Percentiles rank a stretch among this genome's conserved stretches.
phyloP scores from a whole-genome alignment of 2,113 vertebrate genomes.

The Pomatostomus ruficeps region DNA sequence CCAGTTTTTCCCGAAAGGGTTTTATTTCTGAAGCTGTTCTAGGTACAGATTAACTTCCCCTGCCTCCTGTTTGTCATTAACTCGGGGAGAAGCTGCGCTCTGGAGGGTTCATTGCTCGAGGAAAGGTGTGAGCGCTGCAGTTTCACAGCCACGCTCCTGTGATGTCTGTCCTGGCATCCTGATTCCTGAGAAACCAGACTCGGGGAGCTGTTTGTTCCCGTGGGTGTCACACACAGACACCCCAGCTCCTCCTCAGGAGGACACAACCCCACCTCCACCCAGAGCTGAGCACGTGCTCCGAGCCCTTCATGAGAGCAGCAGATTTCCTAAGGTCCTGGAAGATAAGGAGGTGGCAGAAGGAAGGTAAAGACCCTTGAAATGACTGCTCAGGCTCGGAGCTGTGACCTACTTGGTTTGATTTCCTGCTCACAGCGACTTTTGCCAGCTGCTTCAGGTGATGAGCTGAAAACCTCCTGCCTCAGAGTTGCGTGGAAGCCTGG shows the following conservation, averaged over 20 bases:
- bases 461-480: not conserved
- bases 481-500: not conserved
- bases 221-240: not conserved
- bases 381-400: not conserved
- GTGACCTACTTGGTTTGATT: not conserved
- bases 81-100: not conserved
- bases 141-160: accelerated
- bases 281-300: accelerated
- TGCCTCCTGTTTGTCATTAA: not conserved
- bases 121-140: not conserved
- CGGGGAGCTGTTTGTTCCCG: not conserved
- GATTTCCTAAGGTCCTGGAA: not conserved
- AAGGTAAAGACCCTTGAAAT: not conserved
- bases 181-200: not conserved
- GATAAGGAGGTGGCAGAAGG: not conserved
- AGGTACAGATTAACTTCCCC: not conserved
- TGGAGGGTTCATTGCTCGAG: not conserved
- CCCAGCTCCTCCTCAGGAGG: not conserved
- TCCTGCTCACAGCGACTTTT: not conserved
- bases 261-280: accelerated
- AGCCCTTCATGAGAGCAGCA: not conserved
- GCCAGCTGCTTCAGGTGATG: not conserved
- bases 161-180: not conserved
- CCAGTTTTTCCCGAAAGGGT: not conserved
- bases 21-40: not conserved